A percentile compares a stretch with the other conserved stretches of the same genome.
Evolutionary conservation across 2,113 vertebrate genomes (phyloP).

Genomic region (Platycercus adscitus): DNA sequence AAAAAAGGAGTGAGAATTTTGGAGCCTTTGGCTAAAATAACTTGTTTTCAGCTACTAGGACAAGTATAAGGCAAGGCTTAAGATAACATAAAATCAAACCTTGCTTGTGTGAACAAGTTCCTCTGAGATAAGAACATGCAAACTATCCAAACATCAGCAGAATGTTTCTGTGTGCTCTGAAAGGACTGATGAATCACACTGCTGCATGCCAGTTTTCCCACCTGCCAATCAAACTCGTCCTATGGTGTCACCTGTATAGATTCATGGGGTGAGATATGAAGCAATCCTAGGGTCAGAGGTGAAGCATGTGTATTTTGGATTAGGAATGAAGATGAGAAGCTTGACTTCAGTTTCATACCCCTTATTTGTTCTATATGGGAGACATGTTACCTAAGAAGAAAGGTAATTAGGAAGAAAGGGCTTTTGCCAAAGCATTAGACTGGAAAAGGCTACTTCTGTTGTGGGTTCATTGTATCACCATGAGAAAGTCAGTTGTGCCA

Average conservation of each 20-base stretch:
- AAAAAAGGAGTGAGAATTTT: slow-evolving; percentile 1
- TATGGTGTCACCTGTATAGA: background rate
- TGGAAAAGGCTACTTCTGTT: background rate
- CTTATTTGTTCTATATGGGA: background rate
- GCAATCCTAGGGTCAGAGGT: background rate
- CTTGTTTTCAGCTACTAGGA: slow-evolving; percentile 56
- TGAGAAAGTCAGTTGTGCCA: background rate
- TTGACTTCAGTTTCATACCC: background rate
- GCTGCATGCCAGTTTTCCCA: background rate
- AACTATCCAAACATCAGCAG: slow-evolving; percentile 50
- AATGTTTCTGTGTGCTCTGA: background rate
- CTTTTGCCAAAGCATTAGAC: background rate
- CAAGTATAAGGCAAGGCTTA: slow-evolving; percentile 29
- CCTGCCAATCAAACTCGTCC: slow-evolving; percentile 9
- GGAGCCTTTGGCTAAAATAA: slow-evolving; percentile 50
- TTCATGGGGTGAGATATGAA: background rate
- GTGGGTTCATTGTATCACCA: background rate
- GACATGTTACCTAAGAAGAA: background rate
- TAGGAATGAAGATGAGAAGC: background rate
- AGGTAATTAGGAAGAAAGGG: background rate
- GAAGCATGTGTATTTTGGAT: background rate
- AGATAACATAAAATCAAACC: slow-evolving; percentile 44
- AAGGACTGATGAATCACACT: slow-evolving; percentile 5
- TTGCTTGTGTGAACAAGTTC: slow-evolving; percentile 60
- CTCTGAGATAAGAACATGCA: slow-evolving; percentile 28